Percentiles rank a stretch among this genome's conserved stretches.
Conservation (phyloP, 2,888 invertebrate species). For the Leptinotarsa rubiginosa region DNA sequence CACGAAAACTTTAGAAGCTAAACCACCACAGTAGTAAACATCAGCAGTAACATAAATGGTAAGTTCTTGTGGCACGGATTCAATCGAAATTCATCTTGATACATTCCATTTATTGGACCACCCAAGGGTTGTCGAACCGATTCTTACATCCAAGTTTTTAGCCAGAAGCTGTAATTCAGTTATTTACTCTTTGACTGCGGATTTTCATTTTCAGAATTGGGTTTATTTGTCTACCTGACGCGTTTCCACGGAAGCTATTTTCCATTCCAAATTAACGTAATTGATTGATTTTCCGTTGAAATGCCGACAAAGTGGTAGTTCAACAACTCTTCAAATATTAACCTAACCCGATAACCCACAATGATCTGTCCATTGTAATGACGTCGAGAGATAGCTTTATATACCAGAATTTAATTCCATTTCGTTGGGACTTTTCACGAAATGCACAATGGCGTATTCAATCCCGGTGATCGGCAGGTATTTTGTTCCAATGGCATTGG, state of each 20-base stretch:
- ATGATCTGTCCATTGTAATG: constrained; percentile 20
- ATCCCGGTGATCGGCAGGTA: constrained; percentile 7
- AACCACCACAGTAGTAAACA: too few species aligned
- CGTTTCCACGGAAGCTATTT: neutral
- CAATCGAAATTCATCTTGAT: too few species aligned
- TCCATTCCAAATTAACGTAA: constrained; percentile 8
- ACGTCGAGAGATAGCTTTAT: constrained; percentile 30
- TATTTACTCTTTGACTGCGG: too few species aligned
- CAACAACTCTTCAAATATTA: constrained; percentile 19
- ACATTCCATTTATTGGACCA: too few species aligned
- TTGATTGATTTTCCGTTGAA: constrained; percentile 6
- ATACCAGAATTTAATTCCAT: constrained; percentile 30
- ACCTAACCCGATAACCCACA: constrained; percentile 16
- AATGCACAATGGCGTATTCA: constrained; percentile 34
- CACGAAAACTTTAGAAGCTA: too few species aligned
- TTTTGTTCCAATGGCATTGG: constrained; percentile 3
- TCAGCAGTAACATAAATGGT: too few species aligned
- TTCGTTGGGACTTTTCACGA: constrained; percentile 31
- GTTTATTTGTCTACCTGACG: neutral
- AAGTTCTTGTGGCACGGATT: too few species aligned
- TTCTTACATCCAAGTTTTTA: too few species aligned
- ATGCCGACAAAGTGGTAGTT: constrained; percentile 3
- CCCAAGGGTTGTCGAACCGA: too few species aligned
- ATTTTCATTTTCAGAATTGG: neutral
- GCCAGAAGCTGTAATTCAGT: too few species aligned